Conservation (phyloP, 2,113 vertebrate genomes). For the Raja brachyura region DNA sequence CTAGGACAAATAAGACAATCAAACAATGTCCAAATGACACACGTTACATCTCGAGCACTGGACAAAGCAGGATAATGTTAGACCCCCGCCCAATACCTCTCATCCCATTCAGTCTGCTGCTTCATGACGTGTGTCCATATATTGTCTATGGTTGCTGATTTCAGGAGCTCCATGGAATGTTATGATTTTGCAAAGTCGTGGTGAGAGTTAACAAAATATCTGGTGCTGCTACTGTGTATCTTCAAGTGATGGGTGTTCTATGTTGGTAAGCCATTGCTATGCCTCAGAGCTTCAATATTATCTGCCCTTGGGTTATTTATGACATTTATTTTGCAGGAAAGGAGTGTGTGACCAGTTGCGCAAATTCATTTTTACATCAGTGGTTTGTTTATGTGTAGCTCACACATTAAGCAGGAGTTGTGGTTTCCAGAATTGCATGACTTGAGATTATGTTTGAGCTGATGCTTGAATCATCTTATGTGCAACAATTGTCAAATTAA, state of each 20-base stretch:
- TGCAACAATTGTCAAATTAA: not conserved
- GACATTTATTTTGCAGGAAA: not conserved
- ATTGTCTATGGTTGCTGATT: too few species aligned
- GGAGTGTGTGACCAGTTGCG: not conserved
- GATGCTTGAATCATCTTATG: not conserved
- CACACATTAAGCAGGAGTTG: not conserved
- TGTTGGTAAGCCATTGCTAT: too few species aligned
- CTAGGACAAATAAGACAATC: too few species aligned
- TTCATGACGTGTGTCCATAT: too few species aligned
- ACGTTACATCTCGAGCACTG: too few species aligned
- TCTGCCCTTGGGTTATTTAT: not conserved
- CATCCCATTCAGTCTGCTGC: too few species aligned
- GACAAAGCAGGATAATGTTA: too few species aligned
- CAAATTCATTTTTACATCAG: not conserved
- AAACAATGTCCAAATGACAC: too few species aligned
- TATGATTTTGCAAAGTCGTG: not conserved
- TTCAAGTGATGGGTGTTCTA: not conserved
- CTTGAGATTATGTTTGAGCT: not conserved
- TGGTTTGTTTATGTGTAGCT: not conserved
- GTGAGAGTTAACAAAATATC: not conserved
- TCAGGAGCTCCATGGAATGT: not conserved
- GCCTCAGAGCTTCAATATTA: not conserved
- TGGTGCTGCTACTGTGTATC: not conserved
- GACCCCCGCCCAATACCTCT: too few species aligned
- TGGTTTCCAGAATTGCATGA: not conserved